Conservation (phyloP, 2,797 vertebrate species). For the Helostoma temminkii region DNA sequence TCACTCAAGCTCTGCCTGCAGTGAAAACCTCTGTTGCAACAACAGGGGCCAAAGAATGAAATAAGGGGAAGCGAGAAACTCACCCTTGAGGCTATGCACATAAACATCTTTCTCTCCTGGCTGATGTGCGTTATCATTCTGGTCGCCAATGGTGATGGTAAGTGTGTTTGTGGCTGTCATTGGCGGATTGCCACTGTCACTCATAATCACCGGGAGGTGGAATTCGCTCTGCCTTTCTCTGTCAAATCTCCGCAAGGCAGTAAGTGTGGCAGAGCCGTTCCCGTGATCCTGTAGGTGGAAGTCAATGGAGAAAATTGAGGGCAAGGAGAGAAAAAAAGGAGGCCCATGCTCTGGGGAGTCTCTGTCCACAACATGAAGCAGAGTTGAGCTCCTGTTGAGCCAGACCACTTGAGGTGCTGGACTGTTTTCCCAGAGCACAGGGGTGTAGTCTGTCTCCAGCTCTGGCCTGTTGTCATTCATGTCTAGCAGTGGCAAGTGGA, state of each 20-base stretch:
- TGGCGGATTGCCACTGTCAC: constrained; percentile 85
- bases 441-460: constrained; percentile 86
- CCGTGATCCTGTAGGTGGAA: constrained; percentile 91
- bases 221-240: constrained; percentile 87
- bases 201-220: constrained; percentile 87
- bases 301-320: constrained; percentile 79
- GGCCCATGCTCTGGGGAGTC: constrained; percentile 88
- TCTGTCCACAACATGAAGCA: constrained; percentile 86
- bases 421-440: constrained; percentile 90
- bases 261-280: constrained; percentile 89
- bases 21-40: constrained; percentile 35
- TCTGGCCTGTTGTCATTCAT: constrained; percentile 92
- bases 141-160: constrained; percentile 88
- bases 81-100: constrained; percentile 85
- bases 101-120: constrained; percentile 88
- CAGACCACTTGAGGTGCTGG: constrained; percentile 84
- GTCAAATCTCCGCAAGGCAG: constrained; percentile 88
- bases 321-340: constrained; percentile 87
- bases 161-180: constrained; percentile 87
- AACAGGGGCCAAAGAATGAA: constrained; percentile 40
- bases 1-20: constrained; percentile 49
- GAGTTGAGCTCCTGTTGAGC: constrained; percentile 86
- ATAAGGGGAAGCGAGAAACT: constrained; percentile 41
- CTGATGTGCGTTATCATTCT: constrained; percentile 90
- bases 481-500: constrained; percentile 87